Conservation (phyloP, 2,888 invertebrate species). For the Carcina quercana region DNA sequence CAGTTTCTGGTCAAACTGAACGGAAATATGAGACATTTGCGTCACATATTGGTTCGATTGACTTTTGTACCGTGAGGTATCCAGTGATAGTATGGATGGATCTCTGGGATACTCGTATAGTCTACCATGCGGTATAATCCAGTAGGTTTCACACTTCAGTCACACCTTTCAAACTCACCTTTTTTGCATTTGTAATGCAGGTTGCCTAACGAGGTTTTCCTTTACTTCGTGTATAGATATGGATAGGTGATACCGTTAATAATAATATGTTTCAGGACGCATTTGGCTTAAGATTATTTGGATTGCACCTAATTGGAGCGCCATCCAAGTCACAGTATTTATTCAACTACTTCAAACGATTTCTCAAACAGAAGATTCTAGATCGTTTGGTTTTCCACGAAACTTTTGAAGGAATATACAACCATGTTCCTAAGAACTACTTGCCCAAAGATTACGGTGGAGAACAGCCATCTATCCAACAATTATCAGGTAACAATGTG, state of each 20-base stretch:
- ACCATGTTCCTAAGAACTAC: constrained; percentile 38
- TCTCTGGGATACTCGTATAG: too few species aligned
- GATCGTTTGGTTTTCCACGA: constrained; percentile 45
- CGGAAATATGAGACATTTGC: too few species aligned
- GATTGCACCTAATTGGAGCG: constrained; percentile 57
- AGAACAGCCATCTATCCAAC: constrained; percentile 34
- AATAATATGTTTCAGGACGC: constrained; percentile 49
- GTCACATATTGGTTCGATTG: too few species aligned
- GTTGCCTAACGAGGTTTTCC: too few species aligned
- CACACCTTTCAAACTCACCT: too few species aligned
- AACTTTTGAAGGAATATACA: constrained; percentile 37
- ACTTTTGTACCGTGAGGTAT: too few species aligned
- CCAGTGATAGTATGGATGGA: too few species aligned
- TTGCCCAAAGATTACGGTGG: constrained; percentile 53
- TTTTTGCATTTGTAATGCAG: too few species aligned
- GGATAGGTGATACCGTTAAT: not conserved
- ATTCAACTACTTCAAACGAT: constrained; percentile 44
- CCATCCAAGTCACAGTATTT: constrained; percentile 40
- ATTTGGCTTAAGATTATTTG: constrained; percentile 44
- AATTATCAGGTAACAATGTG: constrained; percentile 48
- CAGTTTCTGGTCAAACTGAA: too few species aligned
- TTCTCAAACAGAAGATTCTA: constrained; percentile 52
- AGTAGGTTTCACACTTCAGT: too few species aligned
- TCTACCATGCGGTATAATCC: too few species aligned
- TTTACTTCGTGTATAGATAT: not conserved